phyloP scores from a whole-genome alignment of 2,797 vertebrate species.

The Momotus momota region DNA sequence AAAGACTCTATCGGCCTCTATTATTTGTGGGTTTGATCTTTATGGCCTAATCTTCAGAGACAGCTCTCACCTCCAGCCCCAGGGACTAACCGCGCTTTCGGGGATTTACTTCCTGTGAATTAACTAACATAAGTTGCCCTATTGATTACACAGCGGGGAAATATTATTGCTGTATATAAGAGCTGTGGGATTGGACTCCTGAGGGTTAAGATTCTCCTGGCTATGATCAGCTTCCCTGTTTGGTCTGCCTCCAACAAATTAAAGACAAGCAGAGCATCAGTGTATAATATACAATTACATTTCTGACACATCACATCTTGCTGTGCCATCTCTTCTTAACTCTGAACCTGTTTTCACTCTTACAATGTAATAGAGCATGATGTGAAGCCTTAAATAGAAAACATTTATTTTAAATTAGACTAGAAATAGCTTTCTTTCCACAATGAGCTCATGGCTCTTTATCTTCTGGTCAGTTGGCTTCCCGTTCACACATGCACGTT shows the following conservation, averaged over 20 bases:
- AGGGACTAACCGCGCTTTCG: not conserved
- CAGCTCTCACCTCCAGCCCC: not conserved
- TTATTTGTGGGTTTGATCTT: not conserved
- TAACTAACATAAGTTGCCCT: not conserved
- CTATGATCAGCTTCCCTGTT: not conserved
- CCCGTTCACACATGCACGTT: not conserved
- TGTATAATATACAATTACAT: not conserved
- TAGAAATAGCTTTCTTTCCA: slow-evolving; percentile 17
- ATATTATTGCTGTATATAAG: not conserved
- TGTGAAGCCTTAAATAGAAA: not conserved
- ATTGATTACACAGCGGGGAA: not conserved
- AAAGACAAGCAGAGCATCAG: slow-evolving; percentile 15
- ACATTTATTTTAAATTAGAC: not conserved
- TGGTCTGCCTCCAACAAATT: slow-evolving; percentile 13
- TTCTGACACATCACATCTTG: slow-evolving; percentile 16
- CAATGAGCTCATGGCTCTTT: not conserved
- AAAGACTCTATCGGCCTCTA: not conserved
- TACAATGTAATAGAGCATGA: not conserved
- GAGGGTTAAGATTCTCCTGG: slow-evolving; percentile 16
- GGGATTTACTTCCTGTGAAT: not conserved
- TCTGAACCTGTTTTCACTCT: slow-evolving; percentile 19
- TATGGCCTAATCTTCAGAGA: not conserved
- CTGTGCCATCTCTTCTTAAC: slow-evolving; percentile 5
- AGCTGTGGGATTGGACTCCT: not conserved
- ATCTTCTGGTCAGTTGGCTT: slow-evolving; percentile 7